Percentiles rank a stretch among this genome's conserved stretches.
Evolutionary conservation across 1,140 invertebrate genomes (phyloP).

Genomic region (Triops cancriformis): DNA sequence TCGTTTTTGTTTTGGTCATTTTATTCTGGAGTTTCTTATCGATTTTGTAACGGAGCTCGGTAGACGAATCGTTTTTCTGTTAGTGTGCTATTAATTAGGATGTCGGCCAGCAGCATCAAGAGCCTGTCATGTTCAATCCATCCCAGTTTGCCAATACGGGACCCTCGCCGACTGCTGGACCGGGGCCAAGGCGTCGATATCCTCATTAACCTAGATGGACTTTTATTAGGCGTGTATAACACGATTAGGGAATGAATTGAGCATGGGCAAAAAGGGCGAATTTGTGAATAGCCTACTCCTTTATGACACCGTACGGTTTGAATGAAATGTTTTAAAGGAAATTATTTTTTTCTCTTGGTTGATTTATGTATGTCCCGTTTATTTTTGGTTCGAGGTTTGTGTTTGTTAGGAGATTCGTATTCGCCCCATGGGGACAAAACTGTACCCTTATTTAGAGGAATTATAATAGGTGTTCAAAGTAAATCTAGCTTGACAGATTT

Average conservation of each 20-base stretch:
- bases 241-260: not conserved
- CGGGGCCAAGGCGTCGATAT: constrained; percentile 23
- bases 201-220: constrained; percentile 17
- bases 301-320: not conserved
- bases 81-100: not conserved
- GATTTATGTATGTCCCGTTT: not conserved
- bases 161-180: not conserved
- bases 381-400: not conserved
- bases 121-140: constrained; percentile 38
- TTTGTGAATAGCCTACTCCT: not conserved
- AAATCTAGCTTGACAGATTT: not conserved
- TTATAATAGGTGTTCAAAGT: not conserved
- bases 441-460: not conserved
- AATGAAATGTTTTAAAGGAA: not conserved
- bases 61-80: not conserved
- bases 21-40: not conserved
- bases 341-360: not conserved
- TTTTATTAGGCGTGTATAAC: not conserved
- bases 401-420: not conserved
- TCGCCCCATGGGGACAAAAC: not conserved
- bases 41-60: not conserved
- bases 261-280: not conserved
- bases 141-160: constrained; percentile 32
- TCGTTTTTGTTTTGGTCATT: not conserved
- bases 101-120: constrained; percentile 22